Evolutionary conservation across 2,113 vertebrate genomes (phyloP).

Genomic region (Coracopsis vasa): DNA sequence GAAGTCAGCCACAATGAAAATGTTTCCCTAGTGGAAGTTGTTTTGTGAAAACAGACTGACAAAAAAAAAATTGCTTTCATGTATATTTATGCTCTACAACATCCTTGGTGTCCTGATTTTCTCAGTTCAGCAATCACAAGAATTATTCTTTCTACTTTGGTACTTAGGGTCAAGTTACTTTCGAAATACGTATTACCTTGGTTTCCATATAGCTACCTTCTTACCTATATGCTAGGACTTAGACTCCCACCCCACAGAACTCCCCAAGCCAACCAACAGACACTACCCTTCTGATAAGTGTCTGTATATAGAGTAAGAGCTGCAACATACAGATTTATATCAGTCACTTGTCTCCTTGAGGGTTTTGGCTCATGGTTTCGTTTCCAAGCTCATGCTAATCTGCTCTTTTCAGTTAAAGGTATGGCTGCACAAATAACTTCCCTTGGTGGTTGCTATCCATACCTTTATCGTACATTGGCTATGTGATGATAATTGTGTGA

Average conservation of each 20-base stretch:
- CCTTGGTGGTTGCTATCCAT: fast-evolving
- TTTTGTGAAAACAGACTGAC: constrained; percentile 4
- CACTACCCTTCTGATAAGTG: background rate
- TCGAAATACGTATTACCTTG: background rate
- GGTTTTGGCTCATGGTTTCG: background rate
- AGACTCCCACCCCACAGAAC: background rate
- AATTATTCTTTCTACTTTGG: background rate
- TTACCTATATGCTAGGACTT: background rate
- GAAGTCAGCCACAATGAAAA: background rate
- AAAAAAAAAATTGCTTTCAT: background rate
- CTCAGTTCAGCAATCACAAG: background rate
- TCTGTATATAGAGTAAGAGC: background rate
- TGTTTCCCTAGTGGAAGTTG: background rate
- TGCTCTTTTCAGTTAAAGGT: background rate
- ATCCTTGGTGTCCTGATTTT: background rate
- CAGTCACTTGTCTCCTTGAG: background rate
- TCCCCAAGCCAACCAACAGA: background rate
- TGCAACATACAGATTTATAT: background rate
- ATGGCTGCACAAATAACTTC: background rate
- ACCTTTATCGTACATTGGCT: fast-evolving
- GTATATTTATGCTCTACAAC: background rate
- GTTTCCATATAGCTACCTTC: background rate
- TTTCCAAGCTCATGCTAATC: background rate
- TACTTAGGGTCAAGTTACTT: background rate
- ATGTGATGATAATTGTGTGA: background rate